Evolutionary conservation across 1,140 invertebrate genomes (phyloP), one percentile per base, ranked within the genome.

Genomic region (Tetranychus urticae): DNA sequence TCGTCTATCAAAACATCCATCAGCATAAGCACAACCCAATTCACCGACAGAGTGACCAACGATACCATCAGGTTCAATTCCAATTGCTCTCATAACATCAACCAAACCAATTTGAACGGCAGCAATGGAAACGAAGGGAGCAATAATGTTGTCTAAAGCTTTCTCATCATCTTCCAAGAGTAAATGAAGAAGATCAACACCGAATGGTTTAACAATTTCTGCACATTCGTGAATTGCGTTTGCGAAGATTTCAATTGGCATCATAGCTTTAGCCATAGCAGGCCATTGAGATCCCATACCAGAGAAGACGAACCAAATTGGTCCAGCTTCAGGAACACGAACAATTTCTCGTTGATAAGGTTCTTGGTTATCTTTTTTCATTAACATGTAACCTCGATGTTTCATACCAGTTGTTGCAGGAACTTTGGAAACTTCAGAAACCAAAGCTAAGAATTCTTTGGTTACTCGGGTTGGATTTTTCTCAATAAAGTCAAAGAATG

Each of bases 201-300:
- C 83, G 68, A 83, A 80, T 3, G 82, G 80, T 65, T 81, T 78
- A 0, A 97, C 72, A 2, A 82, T 78, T 56, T 82, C 80, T 6
- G 84, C 82, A 60, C 82, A 84, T 60, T 79, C 80, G 64, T 79
- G 74, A 59, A 97, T 81, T 45, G 83, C 83, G 42, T 79, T 73
- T 54, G 79, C 78, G 71, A 96, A 96, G 0, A 76, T 71, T 48
- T 88, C 82, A 37, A 97, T 75, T 50, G 75, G 68, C 77, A 97
- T 81, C 47, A 97, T 74, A 33, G 83, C 78, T 69, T 81, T 81
- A 8, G 80, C 89, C 91, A 97, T 97, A 63, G 87, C 88, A 52
- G 82, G 76, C 92, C 91, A 97, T 75, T 97, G 92, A 45, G 83
- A 82, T 12, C 93, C 93, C 91, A 97, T 96, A 45, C 91, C 92